Percentiles rank a stretch among this genome's conserved stretches.
phyloP scores from a whole-genome alignment of 2,888 invertebrate species.

The Andrena dorsata region DNA sequence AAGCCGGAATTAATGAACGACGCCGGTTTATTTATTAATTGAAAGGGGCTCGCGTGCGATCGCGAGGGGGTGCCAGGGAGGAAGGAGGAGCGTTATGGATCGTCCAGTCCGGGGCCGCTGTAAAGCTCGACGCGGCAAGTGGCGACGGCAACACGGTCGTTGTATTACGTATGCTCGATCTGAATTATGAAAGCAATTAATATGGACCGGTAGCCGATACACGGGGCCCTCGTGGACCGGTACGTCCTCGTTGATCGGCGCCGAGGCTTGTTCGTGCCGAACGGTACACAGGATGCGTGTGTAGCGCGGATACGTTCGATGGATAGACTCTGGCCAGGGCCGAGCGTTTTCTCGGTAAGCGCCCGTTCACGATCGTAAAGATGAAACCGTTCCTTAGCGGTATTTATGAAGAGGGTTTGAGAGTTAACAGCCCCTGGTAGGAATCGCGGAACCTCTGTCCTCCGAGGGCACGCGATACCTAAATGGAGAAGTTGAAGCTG shows the following conservation, averaged over 20 bases:
- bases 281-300: constrained; percentile 38
- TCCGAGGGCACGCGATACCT: constrained; percentile 24
- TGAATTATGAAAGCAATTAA: constrained; percentile 78
- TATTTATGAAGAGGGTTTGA: constrained; percentile 59
- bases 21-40: constrained; percentile 55
- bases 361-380: constrained; percentile 47
- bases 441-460: constrained; percentile 1
- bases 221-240: constrained; percentile 46
- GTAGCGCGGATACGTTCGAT: constrained; percentile 43
- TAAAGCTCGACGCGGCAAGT: constrained; percentile 49
- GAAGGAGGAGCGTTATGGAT: constrained; percentile 25
- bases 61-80: not conserved
- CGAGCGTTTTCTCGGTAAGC: constrained; percentile 26
- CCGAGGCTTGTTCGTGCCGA: constrained; percentile 30
- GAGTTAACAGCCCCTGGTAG: constrained; percentile 37
- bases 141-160: constrained; percentile 50
- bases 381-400: constrained; percentile 12
- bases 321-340: constrained; percentile 51
- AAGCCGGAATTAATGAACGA: constrained; percentile 41
- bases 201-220: constrained; percentile 74
- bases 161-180: constrained; percentile 58
- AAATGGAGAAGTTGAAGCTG: constrained; percentile 9
- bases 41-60: constrained; percentile 44
- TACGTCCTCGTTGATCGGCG: constrained; percentile 52
- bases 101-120: constrained; percentile 12